Base-by-base conservation (phyloP, 1,140 invertebrate genomes). In the Drosophila subpulchrella region DNA sequence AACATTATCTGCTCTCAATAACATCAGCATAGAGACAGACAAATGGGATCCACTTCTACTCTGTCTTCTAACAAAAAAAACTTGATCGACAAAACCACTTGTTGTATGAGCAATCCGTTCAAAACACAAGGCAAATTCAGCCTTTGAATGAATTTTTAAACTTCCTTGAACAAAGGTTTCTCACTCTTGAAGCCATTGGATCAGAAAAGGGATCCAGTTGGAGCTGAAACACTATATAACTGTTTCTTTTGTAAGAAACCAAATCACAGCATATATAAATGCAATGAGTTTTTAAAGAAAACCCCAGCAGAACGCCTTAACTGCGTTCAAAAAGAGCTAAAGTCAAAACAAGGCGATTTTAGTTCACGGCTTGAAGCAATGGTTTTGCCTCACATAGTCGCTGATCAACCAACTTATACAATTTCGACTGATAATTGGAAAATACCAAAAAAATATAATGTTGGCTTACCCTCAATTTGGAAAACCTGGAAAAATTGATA, bases 401-500 rank as follows among this genome's bases (percentile, higher is more conserved):
- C n/a, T n/a, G n/a, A n/a, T n/a, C n/a, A n/a, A n/a, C n/a, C n/a
- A n/a, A n/a, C n/a, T n/a, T 13, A 38, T 38, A 41, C n/a, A 41
- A 41, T 41, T 41, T 41, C 39, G 36, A 15, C 39, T 41, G 39
- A 41, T 15, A 41, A 41, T 41, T 38, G 36, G 12, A 38, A 38
- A 13, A 38, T 38, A 13, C 36, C 36, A 12, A 38, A 12, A n/a
- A 38, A 38, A 41, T 41, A 41, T 41, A 15, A 15, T 15, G n/a
- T 41, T 41, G 6, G 36, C 27, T 10, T 32, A 54, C 17, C 17
- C 51, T 13, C 12, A 24, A 24, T 54, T 54, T n/a, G 15, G 12
- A 48, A 27, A 47, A 13, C 13, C 12, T 4, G 34, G 62, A 57
- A 27, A 36, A 38, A 48, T 61, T 32, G 17, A 61, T 10, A 56